Percentiles rank a stretch among this genome's conserved stretches.
Evolutionary conservation across 23 tunicate species (phyloP).

Genomic region (Ascidia mentula): DNA sequence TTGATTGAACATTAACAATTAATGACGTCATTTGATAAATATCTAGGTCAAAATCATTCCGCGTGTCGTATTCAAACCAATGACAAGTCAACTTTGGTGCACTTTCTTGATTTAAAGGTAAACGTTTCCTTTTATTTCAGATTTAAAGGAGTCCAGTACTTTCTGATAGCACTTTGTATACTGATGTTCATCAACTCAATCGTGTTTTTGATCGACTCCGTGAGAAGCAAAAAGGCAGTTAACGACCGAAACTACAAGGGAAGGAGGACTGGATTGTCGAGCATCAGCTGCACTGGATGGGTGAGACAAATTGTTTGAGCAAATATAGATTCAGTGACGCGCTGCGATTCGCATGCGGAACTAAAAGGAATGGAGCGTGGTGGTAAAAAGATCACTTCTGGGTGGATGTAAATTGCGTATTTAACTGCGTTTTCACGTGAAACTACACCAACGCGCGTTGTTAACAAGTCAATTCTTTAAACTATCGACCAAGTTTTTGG

Average conservation of each 20-base stretch:
- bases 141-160: conserved; percentile 46
- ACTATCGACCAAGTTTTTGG: too few species aligned
- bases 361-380: too few species aligned
- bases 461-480: too few species aligned
- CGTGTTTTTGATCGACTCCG: conserved; percentile 45
- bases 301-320: conserved; percentile 24
- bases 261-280: conserved; percentile 34
- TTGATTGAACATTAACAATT: too few species aligned
- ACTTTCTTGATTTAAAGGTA: background rate
- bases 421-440: too few species aligned
- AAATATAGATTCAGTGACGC: background rate
- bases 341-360: too few species aligned
- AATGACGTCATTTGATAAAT: too few species aligned
- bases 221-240: conserved; percentile 65
- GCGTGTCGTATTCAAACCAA: too few species aligned
- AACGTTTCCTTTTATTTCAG: conserved; percentile 20
- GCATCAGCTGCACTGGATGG: conserved; percentile 79
- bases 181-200: conserved; percentile 41
- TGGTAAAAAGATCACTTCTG: too few species aligned
- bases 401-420: too few species aligned
- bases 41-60: too few species aligned
- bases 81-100: background rate
- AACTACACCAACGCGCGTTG: too few species aligned
- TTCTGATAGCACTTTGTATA: conserved; percentile 53
- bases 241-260: conserved; percentile 38